Conservation (phyloP, 2,113 vertebrate genomes). For the Myanophis thanlyinensis region DNA sequence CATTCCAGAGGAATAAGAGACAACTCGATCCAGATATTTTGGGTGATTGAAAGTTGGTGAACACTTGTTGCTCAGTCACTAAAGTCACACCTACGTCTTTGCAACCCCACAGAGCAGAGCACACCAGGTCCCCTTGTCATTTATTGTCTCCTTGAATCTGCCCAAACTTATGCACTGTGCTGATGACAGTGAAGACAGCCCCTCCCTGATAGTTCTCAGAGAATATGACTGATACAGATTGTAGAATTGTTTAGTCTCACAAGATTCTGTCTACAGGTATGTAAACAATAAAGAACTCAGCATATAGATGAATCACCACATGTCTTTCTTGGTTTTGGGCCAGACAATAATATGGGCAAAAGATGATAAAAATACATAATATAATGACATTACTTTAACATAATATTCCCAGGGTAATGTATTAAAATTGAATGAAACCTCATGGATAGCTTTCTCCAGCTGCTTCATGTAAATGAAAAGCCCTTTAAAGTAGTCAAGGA, state of each 20-base stretch:
- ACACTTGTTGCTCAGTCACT: background rate
- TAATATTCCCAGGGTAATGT: background rate
- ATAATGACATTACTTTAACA: background rate
- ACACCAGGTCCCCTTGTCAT: background rate
- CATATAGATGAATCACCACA: background rate
- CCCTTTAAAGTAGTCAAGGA: background rate
- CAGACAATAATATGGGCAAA: background rate
- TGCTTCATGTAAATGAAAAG: background rate
- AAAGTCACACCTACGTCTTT: background rate
- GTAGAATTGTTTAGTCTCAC: background rate
- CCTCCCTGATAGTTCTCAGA: background rate
- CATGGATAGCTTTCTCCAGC: background rate
- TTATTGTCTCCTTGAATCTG: background rate
- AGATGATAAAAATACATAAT: background rate
- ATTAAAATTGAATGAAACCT: background rate
- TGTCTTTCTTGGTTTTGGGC: background rate
- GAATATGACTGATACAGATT: background rate
- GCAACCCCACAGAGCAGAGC: background rate
- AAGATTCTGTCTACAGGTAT: background rate
- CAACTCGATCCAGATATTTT: background rate
- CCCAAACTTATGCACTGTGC: background rate
- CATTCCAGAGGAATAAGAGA: background rate
- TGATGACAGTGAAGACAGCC: background rate
- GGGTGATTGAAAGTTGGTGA: background rate
- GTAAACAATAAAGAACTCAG: background rate